Conservation (phyloP, 2,113 vertebrate genomes). For the Anarrhichthys ocellatus region DNA sequence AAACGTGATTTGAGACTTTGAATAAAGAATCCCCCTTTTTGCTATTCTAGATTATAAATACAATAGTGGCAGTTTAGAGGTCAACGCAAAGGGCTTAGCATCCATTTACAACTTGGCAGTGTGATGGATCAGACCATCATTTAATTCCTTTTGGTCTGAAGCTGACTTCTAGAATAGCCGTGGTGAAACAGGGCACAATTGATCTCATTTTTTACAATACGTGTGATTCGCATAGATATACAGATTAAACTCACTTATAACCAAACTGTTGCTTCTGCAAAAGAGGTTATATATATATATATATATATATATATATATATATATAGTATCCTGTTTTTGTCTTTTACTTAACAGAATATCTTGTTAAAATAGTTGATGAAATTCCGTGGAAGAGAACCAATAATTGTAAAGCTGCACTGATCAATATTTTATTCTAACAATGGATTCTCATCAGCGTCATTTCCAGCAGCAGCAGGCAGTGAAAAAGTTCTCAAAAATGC, state of each 20-base stretch:
- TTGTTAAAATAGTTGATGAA: background rate
- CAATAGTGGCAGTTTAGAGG: background rate
- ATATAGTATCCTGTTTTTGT: background rate
- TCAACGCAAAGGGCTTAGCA: background rate
- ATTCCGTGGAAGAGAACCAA: background rate
- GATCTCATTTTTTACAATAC: background rate
- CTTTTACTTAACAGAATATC: background rate
- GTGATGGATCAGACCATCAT: background rate
- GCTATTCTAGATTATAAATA: background rate
- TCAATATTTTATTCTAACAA: too few species aligned
- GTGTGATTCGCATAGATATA: background rate
- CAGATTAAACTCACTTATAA: background rate
- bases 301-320: too few species aligned
- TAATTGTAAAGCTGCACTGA: background rate
- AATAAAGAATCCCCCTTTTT: background rate
- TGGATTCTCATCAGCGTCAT: too few species aligned
- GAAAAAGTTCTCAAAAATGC: too few species aligned
- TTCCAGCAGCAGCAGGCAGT: too few species aligned
- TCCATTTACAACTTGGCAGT: background rate
- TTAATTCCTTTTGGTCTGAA: background rate
- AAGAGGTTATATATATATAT: background rate
- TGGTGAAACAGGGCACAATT: background rate
- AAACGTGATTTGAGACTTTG: slow-evolving; percentile 5
- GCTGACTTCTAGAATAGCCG: background rate
- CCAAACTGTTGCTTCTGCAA: too few species aligned